These are phyloP conservation scores for Trichomalopsis sarcophagae DNA, from an alignment of 1,140 invertebrate species.

Conservation along the genomic window DNA sequence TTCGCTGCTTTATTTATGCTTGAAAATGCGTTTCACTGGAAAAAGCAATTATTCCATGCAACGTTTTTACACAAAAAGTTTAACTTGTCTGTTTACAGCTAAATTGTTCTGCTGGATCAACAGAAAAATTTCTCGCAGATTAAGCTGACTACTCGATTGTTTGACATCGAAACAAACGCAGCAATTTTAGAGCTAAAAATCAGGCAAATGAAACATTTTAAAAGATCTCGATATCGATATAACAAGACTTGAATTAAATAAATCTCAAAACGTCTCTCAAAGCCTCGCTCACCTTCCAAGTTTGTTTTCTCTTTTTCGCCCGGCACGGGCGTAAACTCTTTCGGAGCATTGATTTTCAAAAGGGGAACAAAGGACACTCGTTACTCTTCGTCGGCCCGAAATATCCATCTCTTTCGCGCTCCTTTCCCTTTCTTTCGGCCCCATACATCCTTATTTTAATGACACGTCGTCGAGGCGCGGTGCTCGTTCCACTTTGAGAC, in stretches of 20 bases:
- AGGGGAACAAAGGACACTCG: conserved; percentile 35
- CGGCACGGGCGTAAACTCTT: not conserved
- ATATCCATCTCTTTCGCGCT: not conserved
- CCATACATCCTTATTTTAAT: conserved; percentile 44
- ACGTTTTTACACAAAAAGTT: not conserved
- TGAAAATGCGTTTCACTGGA: too few relatives aligned
- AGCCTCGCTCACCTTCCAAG: not conserved
- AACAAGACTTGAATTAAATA: too few relatives aligned
- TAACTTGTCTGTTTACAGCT: not conserved
- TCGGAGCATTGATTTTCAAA: conserved; percentile 29
- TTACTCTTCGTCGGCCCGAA: conserved; percentile 34
- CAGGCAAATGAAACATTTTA: too few relatives aligned
- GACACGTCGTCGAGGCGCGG: conserved; percentile 12
- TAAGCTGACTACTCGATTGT: not conserved
- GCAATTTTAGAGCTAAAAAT: too few relatives aligned
- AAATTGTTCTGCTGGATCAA: not conserved
- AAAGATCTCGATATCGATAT: too few relatives aligned
- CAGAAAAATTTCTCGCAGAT: not conserved
- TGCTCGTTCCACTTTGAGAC: not conserved
- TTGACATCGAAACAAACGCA: too few relatives aligned
- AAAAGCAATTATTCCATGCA: too few relatives aligned
- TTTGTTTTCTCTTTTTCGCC: too few relatives aligned
- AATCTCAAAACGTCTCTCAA: not conserved
- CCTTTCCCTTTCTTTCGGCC: not conserved
- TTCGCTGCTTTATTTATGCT: too few relatives aligned